These are phyloP conservation scores for Antigone vipio DNA, from an alignment of 2,113 vertebrate species.

Conservation along the genomic window DNA sequence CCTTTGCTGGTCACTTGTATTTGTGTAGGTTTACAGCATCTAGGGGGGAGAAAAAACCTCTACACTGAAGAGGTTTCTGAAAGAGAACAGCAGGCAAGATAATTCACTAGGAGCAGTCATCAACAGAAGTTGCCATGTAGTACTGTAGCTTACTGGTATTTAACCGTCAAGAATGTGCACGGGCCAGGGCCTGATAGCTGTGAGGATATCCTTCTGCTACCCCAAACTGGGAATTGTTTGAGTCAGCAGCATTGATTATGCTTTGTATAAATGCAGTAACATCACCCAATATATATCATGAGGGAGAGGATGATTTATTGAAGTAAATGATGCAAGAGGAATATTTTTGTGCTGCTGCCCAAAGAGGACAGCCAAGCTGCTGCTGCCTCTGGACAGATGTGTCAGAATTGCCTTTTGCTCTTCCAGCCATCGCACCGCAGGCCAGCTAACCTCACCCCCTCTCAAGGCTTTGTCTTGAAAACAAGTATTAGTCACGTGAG, in stretches of 20 bases:
- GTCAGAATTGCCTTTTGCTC: background rate
- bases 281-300: background rate
- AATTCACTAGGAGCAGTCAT: background rate
- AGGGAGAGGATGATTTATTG: background rate
- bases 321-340: background rate
- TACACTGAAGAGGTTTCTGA: background rate
- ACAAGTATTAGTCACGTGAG: background rate
- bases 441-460: background rate
- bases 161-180: background rate
- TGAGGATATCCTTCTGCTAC: background rate
- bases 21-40: background rate
- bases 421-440: fast-evolving
- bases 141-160: background rate
- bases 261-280: background rate
- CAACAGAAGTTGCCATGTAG: background rate
- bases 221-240: background rate
- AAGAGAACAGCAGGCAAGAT: background rate
- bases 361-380: background rate
- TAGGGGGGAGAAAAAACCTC: background rate
- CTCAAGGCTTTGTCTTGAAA: background rate
- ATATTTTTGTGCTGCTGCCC: background rate
- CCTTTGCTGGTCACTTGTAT: background rate
- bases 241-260: background rate
- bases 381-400: background rate
- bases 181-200: background rate